Conservation (phyloP, 1,140 invertebrate genomes). For the Andricus grossulariae region DNA sequence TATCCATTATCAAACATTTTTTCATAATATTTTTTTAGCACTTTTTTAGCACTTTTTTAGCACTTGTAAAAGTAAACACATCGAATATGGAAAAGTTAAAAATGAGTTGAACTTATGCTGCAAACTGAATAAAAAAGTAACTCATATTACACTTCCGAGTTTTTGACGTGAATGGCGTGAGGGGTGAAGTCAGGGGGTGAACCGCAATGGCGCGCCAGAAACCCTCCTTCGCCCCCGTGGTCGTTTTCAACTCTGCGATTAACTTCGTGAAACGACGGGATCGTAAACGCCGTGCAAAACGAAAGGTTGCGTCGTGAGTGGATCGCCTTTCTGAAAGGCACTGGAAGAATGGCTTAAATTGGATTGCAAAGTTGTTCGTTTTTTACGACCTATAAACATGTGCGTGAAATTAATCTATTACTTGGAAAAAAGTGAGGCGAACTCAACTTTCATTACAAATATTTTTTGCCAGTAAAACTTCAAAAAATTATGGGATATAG, state of each 20-base stretch:
- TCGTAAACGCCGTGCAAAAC: slow-evolving; percentile 16
- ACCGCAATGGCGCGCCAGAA: slow-evolving; percentile 17
- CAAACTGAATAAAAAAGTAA: neutral
- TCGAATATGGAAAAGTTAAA: too few relatives aligned
- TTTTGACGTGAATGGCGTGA: neutral
- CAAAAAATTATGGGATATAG: neutral
- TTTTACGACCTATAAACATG: slow-evolving; percentile 25
- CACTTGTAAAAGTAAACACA: too few relatives aligned
- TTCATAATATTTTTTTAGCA: too few relatives aligned
- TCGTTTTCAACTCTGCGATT: slow-evolving; percentile 25
- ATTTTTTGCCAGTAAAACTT: neutral
- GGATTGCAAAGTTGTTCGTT: slow-evolving; percentile 20
- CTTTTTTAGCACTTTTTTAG: too few relatives aligned
- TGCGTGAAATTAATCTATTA: slow-evolving; percentile 30
- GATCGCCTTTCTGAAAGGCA: neutral
- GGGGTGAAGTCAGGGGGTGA: slow-evolving; percentile 4
- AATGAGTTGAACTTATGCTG: too few relatives aligned
- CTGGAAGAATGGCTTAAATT: neutral
- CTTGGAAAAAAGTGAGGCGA: neutral
- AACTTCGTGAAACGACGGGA: slow-evolving; percentile 26
- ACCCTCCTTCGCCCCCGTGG: slow-evolving; percentile 1
- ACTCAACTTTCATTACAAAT: neutral
- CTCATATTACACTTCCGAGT: neutral
- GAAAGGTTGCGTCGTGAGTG: slow-evolving; percentile 8
- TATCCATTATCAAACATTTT: too few relatives aligned